Base-by-base conservation (phyloP, 2,888 invertebrate species). In the Orthosia cruda region DNA sequence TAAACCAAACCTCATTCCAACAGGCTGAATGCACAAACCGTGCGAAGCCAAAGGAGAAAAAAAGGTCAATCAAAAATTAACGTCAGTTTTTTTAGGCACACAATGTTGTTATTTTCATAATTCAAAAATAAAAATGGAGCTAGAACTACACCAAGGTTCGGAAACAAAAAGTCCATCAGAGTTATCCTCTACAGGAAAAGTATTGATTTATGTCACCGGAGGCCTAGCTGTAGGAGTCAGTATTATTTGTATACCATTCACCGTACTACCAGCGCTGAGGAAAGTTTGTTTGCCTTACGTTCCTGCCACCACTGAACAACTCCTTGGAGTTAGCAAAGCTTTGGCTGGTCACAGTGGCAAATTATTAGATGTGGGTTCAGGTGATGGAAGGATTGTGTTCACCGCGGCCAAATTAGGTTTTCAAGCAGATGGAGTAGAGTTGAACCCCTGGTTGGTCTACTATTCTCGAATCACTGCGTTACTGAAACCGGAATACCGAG, bases 311-410 rank as follows among this genome's bases (percentile, higher is more conserved):
- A 97, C 97, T 23, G 96, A 97, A 69, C 99, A 99, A 97, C 96
- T 99, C 23, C 91, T 96, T 49, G 99, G 99, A 94, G 98, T 99
- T 32, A 94, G 98, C 16, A 94, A 93, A 79, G 98, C 98, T 3
- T 93, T 99, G 76, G 93, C 95, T 97, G 98, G 88, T 90, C 90
- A 97, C 20, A 95, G 95, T 55, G 98, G 98, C 7, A 97, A 95
- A 72, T 92, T 99, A 16, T 94, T 99, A 47, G 99, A 99, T 94
- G 97, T 99, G 66, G 99, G 99, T 7, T 99, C 99, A 84, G 99
- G 99, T n/a, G 99, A 99, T 95, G 99, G 99, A 32, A 97, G 99
- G 92, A 98, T 99, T 88, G 99, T 99, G 80, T 96, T 98, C 93
- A 98, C 98, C 85, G 98, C 99, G 13, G 98, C 99, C 0, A 97